Percentiles rank a stretch among this genome's conserved stretches.
Conservation (phyloP, 2,797 vertebrate species). For the Gymnodraco acuticeps region DNA sequence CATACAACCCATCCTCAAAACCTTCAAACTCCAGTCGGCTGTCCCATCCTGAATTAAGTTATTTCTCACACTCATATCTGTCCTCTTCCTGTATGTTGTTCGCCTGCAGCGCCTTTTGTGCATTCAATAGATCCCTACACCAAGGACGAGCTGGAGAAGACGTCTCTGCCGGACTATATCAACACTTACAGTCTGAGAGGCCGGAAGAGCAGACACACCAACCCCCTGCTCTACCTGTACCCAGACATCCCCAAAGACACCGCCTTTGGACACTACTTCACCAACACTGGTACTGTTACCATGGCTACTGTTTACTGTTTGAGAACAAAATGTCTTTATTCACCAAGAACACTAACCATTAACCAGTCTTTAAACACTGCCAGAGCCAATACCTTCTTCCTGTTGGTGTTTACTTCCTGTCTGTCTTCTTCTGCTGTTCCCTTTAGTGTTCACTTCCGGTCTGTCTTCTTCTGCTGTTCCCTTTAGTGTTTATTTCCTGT, state of each 20-base stretch:
- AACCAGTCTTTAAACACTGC: no score
- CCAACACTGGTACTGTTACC: conserved; percentile 64
- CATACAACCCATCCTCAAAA: no score
- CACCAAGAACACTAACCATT: background rate
- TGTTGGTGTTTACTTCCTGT: no score
- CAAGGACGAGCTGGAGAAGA: conserved; percentile 86
- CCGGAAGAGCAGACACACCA: conserved; percentile 82
- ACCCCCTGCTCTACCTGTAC: conserved; percentile 91
- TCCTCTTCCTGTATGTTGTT: background rate
- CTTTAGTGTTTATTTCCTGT: no score
- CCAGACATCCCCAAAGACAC: conserved; percentile 89
- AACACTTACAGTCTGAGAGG: conserved; percentile 88
- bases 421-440: no score
- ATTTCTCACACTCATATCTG: background rate
- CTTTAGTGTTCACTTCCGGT: no score
- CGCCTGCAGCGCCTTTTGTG: conserved; percentile 73
- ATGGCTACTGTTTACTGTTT: background rate
- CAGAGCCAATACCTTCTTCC: no score
- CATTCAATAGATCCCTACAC: conserved; percentile 91
- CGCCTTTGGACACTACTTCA: conserved; percentile 89
- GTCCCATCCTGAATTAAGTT: background rate
- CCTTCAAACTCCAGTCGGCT: background rate
- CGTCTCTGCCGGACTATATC: conserved; percentile 88
- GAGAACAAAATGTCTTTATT: background rate
- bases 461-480: no score